Percentiles rank a stretch among this genome's conserved stretches.
Evolutionary conservation across 23 tunicate species (phyloP).

Genomic region (Corella eumyota): DNA sequence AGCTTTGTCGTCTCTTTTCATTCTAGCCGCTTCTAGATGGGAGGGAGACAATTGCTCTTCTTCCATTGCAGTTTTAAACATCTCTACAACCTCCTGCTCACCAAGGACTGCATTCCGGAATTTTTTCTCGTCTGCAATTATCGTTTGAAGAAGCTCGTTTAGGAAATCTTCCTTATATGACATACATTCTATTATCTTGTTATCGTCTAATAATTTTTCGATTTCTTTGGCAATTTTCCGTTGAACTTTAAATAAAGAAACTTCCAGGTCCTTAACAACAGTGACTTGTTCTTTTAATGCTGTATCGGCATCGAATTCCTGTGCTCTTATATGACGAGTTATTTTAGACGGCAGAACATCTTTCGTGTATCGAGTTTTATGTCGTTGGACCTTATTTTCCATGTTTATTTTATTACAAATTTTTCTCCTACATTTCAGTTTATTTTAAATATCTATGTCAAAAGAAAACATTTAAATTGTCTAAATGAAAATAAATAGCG

Average conservation of each 20-base stretch:
- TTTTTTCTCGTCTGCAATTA: conserved; percentile 33
- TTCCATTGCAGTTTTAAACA: conserved; percentile 45
- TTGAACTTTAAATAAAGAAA: not conserved
- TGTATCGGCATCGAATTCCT: conserved; percentile 22
- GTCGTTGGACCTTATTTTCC: conserved; percentile 7
- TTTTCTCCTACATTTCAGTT: no score
- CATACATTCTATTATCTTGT: conserved; percentile 5
- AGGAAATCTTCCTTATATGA: conserved; percentile 26
- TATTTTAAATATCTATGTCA: no score
- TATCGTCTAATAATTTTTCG: not conserved
- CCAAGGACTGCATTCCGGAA: conserved; percentile 42
- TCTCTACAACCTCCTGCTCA: conserved; percentile 68
- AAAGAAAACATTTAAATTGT: no score
- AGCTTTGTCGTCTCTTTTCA: conserved; percentile 23
- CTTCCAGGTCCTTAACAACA: conserved; percentile 11
- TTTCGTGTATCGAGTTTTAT: conserved; percentile 33
- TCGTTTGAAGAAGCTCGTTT: conserved; percentile 5
- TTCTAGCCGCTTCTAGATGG: conserved; percentile 34
- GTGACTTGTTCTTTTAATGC: conserved; percentile 25
- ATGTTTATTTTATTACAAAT: no score
- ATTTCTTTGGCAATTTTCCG: conserved; percentile 1
- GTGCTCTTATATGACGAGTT: conserved; percentile 3
- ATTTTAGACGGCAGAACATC: conserved; percentile 32
- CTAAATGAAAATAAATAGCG: no score
- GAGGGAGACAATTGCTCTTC: conserved; percentile 18